Conservation (phyloP, 1,140 invertebrate genomes). For the Conus ventricosus region DNA sequence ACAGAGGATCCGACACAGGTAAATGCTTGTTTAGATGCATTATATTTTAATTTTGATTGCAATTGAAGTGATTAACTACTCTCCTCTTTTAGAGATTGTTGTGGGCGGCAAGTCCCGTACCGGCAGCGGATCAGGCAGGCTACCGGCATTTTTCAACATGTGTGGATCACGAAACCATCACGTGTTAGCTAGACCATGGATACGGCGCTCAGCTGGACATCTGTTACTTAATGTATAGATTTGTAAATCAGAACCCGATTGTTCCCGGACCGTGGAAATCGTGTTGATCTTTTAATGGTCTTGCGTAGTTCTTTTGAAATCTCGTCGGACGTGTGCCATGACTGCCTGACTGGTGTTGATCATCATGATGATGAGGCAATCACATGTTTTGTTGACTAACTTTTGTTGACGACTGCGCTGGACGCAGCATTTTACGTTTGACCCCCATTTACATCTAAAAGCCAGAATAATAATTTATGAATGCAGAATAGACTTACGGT, state of each 20-base stretch:
- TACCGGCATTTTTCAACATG: background rate
- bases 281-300: background rate
- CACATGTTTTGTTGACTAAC: too few species aligned
- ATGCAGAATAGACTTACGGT: too few species aligned
- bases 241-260: background rate
- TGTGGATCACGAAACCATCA: conserved; percentile 5
- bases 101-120: background rate
- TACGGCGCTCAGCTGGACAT: background rate
- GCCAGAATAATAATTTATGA: too few species aligned
- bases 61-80: too few species aligned
- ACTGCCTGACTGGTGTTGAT: background rate
- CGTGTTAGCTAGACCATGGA: background rate
- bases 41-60: background rate
- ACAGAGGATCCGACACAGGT: conserved; percentile 61
- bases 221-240: conserved; percentile 17
- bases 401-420: too few species aligned
- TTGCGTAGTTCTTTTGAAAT: background rate
- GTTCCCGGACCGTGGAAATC: background rate
- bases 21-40: conserved; percentile 25
- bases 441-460: too few species aligned
- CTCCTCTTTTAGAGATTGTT: background rate
- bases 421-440: too few species aligned
- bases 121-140: background rate
- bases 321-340: background rate
- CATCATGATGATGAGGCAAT: too few species aligned